Percentiles rank a stretch among this genome's conserved stretches.
These are phyloP conservation scores for Catagonus wagneri DNA, from an alignment of 2,113 vertebrate species.

Conservation along the genomic window DNA sequence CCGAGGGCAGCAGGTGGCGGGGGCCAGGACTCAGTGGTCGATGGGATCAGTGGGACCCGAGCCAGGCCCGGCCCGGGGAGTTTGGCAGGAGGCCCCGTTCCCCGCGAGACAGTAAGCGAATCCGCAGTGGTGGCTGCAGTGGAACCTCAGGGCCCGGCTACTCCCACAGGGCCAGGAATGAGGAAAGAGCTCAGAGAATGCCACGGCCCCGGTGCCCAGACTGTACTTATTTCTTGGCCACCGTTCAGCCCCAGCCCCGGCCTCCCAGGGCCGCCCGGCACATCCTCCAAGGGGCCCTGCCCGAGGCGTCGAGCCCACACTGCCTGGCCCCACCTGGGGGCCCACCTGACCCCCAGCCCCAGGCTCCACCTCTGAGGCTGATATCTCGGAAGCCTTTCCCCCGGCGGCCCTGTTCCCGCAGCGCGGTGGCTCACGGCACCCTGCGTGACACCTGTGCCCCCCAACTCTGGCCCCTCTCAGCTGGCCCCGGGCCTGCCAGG, in stretches of 20 bases:
- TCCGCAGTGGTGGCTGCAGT: constrained; percentile 69
- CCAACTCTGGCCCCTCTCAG: background rate
- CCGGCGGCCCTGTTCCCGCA: background rate
- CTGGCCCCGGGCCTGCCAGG: rapidly evolving
- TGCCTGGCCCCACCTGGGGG: background rate
- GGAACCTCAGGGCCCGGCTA: constrained; percentile 80
- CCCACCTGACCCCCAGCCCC: background rate
- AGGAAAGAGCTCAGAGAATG: constrained; percentile 84
- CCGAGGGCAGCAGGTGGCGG: background rate
- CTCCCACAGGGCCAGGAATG: constrained; percentile 88
- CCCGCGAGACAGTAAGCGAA: constrained; percentile 70
- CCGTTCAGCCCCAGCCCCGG: constrained; percentile 66
- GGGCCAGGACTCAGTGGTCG: background rate
- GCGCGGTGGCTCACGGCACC: rapidly evolving
- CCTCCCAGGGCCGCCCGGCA: constrained; percentile 30
- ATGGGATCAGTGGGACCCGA: background rate
- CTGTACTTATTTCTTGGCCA: constrained; percentile 79
- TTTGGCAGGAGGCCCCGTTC: constrained; percentile 69
- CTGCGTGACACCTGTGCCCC: background rate
- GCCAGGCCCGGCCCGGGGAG: background rate
- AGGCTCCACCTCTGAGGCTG: background rate
- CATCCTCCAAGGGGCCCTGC: constrained; percentile 55
- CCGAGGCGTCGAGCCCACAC: background rate
- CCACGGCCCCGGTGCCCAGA: constrained; percentile 78
- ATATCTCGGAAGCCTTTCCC: background rate